phyloP scores from a whole-genome alignment of 2,797 vertebrate species.

The Aulostomus chinensis region DNA sequence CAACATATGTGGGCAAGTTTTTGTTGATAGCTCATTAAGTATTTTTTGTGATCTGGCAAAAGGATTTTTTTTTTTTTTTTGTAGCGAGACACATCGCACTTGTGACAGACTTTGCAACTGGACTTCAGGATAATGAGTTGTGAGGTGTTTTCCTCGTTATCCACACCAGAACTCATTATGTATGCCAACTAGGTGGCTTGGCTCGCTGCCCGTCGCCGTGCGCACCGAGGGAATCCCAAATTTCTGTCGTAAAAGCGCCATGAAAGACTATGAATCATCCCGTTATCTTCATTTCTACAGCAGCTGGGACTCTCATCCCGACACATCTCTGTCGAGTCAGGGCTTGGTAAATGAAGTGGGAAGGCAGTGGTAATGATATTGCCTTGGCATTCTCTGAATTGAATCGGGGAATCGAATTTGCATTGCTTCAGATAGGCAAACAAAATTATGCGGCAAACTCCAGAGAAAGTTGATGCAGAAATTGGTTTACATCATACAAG shows the following conservation, averaged over 20 bases:
- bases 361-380: conserved; percentile 46
- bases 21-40: not conserved
- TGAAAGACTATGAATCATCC: conserved; percentile 75
- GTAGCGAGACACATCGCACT: conserved; percentile 6
- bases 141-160: conserved; percentile 45
- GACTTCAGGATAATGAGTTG: conserved; percentile 36
- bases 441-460: conserved; percentile 29
- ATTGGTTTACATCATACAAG: conserved; percentile 20
- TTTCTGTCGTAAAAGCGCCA: conserved; percentile 68
- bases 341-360: conserved; percentile 57
- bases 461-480: conserved; percentile 23
- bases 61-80: not conserved
- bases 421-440: conserved; percentile 42
- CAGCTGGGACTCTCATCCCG: conserved; percentile 50
- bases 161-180: conserved; percentile 55
- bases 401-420: conserved; percentile 44
- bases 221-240: conserved; percentile 76
- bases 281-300: conserved; percentile 70
- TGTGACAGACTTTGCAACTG: conserved; percentile 16
- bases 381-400: conserved; percentile 36
- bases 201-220: conserved; percentile 55
- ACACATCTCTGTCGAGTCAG: conserved; percentile 43
- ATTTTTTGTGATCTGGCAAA: conserved; percentile 2
- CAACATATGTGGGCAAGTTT: not conserved
- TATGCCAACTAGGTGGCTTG: conserved; percentile 61